Evolutionary conservation across 2,797 vertebrate species (phyloP), one percentile per base, ranked within the genome.

Genomic region (Hephaestus fuliginosus): DNA sequence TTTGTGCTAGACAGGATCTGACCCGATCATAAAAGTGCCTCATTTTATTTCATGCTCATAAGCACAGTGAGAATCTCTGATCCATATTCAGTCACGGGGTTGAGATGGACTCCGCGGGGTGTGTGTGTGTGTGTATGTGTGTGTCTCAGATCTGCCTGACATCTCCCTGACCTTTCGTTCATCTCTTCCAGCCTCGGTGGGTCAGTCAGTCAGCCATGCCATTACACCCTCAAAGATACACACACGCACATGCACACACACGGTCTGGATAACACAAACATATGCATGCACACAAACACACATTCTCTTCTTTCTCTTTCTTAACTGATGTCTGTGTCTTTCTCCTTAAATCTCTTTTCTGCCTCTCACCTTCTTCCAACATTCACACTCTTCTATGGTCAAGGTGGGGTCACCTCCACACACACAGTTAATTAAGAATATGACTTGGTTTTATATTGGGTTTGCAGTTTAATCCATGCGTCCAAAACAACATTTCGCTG

Each of bases 111-210:
- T 70, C 49, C 51, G 76, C 75, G 62, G 69, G 46, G 68, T 28
- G 48, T 62, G 76, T 48, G 49, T 39, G 57, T 48, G 39, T 65
- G 58, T 72, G 56, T 51, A 25, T 80, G 52, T 78, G 63, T 81
- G n/a, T 66, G 53, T 83, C 58, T 79, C 58, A 78, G 79, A 52
- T 86, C 65, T 79, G 84, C 80, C 76, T 86, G 81, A 87, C 87
- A 86, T 88, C 75, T 81, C 39, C 82, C 84, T 87, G 86, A 92
- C 88, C 89, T 90, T 88, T 88, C 51, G 25, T 80, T 90, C 85
- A 87, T 88, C 69, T 88, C 53, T 62, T 83, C 70, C 63, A 80
- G 81, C 84, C 70, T 90, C 82, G 84, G 70, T 81, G 55, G 80
- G 82, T 74, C 85, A 80, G 56, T 75, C 82, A 88, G 83, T 84